Evolutionary conservation across 2,888 invertebrate species (phyloP), one percentile per base, ranked within the genome.

Genomic region (Artemia sinica): DNA sequence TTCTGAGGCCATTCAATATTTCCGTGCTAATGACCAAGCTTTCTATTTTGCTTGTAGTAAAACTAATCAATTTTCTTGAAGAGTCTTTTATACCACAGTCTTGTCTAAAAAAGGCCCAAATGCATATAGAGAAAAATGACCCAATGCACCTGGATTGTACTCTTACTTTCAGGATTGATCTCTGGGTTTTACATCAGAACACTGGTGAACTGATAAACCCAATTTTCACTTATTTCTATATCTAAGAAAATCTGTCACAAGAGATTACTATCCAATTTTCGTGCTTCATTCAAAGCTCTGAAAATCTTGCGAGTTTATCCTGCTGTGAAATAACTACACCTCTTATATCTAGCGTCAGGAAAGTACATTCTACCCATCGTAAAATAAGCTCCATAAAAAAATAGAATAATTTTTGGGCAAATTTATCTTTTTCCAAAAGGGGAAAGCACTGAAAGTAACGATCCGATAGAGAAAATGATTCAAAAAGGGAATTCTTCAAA

Each of bases 191-290:
- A 58, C 13, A 58, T 58, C n/a, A 58, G 58, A 13, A 58, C 58
- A 58, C 14, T 58, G 58, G 58, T 58, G n/a, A 58, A 14, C 58
- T 58, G 58, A 58, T 58, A 13, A 58, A 58, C 13, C 6, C 13
- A 58, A 58, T 58, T 14, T 58, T 58, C 58, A 58, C 58, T 58
- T 58, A 58, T 14, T 58, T 58, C 58, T 4, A 58, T 14, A 58
- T 58, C 58, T n/a, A 58, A 14, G 14, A 13, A 58, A 58, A 58
- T 58, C 13, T 14, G 58, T 14, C 14, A n/a, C 13, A 3, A 13
- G 14, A 13, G 13, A 6, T 58, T 58, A n/a, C n/a, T 4, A 13
- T 58, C 58, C 13, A 13, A 58, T 4, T 58, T 58, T 6, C 58
- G 58, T 58, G 14, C 6, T n/a, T 58, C 14, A 14, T 58, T 58